Evolutionary conservation across 1,140 invertebrate genomes (phyloP), one percentile per base, ranked within the genome.

Genomic region (Aphidius gifuensis): DNA sequence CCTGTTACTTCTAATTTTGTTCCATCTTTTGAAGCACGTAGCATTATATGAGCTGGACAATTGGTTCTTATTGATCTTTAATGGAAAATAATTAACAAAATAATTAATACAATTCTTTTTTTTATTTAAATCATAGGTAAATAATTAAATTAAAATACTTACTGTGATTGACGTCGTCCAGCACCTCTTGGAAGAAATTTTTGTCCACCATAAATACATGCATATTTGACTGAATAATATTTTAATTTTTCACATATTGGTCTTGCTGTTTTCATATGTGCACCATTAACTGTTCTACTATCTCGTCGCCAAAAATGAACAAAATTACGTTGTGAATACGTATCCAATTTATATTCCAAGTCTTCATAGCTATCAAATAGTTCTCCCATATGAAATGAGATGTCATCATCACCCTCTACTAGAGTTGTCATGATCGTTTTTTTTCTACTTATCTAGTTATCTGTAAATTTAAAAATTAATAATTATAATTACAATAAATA

Each of bases 181-280:
- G 74, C 75, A 58, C 79, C 79, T 58, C 79, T 71, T 8, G 79
- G 74, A 46, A 78, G 67, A 61, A 80, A 80, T 50, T 80, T 81
- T 57, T 81, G 78, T 11, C 80, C 80, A 4, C 80, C 80, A 65
- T 80, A 81, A 55, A 82, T 80, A 59, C 80, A 82, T 0, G 80
- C 79, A 70, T 79, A 82, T 62, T 81, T 81, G 0, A 82, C 78
- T 6, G 79, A 81, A 67, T 82, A 82, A 71, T 82, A 82, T 58
- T 80, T 80, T 5, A 82, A 64, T 65, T 69, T 62, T 32, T 77
- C 70, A 43, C 77, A 77, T 40, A 82, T 81, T 1, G 78, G 80
- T 49, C 80, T 69, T 8, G 78, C 69, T 40, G 80, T 82, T 72
- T 82, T 82, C 78, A 80, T 81, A 61, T 78, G 77, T 46, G 80